phyloP scores from a whole-genome alignment of 2,113 vertebrate species.

The Vombatus ursinus region DNA sequence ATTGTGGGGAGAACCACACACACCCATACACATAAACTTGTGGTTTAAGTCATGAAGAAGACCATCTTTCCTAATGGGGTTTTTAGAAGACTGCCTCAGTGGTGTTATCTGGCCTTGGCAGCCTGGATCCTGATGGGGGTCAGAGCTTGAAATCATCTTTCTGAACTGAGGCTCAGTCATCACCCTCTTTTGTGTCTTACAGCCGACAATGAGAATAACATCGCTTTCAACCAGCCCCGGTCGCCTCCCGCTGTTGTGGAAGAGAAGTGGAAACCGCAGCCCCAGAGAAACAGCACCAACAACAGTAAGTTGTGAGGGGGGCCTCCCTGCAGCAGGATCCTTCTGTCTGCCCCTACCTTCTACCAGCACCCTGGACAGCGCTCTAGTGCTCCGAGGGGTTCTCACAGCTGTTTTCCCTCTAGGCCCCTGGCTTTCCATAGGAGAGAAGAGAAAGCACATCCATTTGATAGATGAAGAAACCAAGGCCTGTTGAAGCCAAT shows the following conservation, averaged over 20 bases:
- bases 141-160: background rate
- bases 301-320: slow-evolving; percentile 88
- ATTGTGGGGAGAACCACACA: background rate
- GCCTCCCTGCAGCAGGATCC: accelerated
- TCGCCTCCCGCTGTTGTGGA: slow-evolving; percentile 87
- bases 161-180: background rate
- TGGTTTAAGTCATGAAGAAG: background rate
- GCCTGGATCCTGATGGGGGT: background rate
- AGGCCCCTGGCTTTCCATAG: background rate
- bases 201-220: slow-evolving; percentile 98
- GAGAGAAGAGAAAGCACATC: background rate
- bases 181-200: slow-evolving; percentile 64
- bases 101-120: background rate
- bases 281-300: slow-evolving; percentile 92
- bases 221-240: slow-evolving; percentile 92
- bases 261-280: slow-evolving; percentile 92
- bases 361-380: background rate
- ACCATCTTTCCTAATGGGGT: background rate
- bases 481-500: background rate
- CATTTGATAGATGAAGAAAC: background rate
- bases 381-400: background rate
- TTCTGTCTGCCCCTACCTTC: background rate
- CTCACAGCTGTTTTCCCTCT: background rate
- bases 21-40: background rate
- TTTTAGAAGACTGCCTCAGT: background rate